These are phyloP conservation scores for Embidobia sp. DNA, from an alignment of 2,888 invertebrate species.

Conservation along the genomic window DNA sequence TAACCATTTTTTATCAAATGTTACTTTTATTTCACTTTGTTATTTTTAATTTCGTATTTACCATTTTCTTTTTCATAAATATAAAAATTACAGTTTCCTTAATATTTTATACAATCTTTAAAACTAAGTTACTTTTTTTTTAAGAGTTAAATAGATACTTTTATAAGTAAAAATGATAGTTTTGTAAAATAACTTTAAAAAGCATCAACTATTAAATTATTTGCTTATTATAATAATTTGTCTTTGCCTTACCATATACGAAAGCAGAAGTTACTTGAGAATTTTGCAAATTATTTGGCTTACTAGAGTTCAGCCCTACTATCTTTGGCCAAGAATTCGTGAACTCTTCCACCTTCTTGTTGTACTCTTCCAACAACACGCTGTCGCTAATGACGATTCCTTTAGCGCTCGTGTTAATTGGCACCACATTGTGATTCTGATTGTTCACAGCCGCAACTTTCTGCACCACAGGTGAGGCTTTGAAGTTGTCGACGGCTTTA, in stretches of 20 bases:
- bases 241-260: conserved; percentile 16
- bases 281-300: not conserved
- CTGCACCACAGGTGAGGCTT: not conserved
- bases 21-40: no score
- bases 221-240: no score
- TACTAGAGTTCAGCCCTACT: conserved; percentile 20
- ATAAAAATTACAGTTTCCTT: no score
- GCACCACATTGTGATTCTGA: not conserved
- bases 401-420: conserved; percentile 56
- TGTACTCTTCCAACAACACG: conserved; percentile 74
- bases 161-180: no score
- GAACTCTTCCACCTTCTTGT: conserved; percentile 73
- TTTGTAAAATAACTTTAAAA: no score
- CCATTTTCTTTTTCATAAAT: no score
- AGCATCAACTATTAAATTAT: no score
- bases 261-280: conserved; percentile 34
- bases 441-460: not conserved
- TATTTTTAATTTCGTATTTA: no score
- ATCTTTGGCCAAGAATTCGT: conserved; percentile 74
- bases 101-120: no score
- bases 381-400: conserved; percentile 73
- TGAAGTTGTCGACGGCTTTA: conserved; percentile 7
- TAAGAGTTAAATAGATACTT: no score
- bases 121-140: no score
- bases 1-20: no score